A percentile compares a stretch with the other conserved stretches of the same genome.
Conservation (phyloP, 2,888 invertebrate species). For the Harpagoxenus sublaevis region DNA sequence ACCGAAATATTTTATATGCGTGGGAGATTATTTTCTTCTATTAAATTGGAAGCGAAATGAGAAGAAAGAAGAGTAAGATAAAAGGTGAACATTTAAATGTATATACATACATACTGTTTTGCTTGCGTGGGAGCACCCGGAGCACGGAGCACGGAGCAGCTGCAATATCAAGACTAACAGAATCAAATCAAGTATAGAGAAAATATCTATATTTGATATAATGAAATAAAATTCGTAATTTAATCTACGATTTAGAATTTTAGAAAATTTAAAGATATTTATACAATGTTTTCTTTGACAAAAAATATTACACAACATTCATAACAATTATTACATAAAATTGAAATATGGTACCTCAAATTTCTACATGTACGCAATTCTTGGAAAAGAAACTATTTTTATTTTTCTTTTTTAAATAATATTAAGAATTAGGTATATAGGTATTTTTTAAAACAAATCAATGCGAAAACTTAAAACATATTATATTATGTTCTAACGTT, state of each 20-base stretch:
- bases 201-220: not conserved
- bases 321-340: not conserved
- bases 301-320: not conserved
- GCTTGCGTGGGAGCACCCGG: too few species aligned
- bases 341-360: not conserved
- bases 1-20: not conserved
- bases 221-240: not conserved
- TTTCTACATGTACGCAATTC: not conserved
- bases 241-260: not conserved
- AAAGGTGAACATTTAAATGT: not conserved
- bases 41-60: not conserved
- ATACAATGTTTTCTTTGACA: not conserved
- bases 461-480: not conserved
- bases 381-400: not conserved
- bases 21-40: not conserved
- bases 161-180: not conserved
- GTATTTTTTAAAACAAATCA: not conserved
- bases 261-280: slow-evolving; percentile 1
- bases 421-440: not conserved
- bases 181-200: not conserved
- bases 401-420: not conserved
- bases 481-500: not conserved
- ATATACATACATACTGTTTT: not conserved
- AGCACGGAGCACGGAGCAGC: too few species aligned
- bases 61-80: not conserved